phyloP scores from a whole-genome alignment of 1,140 invertebrate species.

The Philopotamus ludificatus region DNA sequence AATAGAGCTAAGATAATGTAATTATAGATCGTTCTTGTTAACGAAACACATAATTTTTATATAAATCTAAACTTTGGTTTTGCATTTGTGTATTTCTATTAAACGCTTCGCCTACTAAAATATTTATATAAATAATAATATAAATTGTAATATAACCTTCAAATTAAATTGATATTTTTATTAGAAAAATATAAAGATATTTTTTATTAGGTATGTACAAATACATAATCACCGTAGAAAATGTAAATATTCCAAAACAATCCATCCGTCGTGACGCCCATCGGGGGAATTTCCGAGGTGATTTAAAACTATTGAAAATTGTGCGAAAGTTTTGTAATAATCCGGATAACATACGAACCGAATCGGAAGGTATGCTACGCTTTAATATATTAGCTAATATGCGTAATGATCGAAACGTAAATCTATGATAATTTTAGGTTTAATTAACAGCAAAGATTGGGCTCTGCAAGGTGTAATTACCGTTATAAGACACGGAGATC shows the following conservation, averaged over 20 bases:
- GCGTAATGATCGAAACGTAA: too few relatives aligned
- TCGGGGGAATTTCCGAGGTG: constrained; percentile 58
- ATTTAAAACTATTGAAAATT: constrained; percentile 63
- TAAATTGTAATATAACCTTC: constrained; percentile 6
- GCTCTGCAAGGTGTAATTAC: constrained; percentile 75
- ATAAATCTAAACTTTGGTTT: too few relatives aligned
- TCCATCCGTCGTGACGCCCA: constrained; percentile 47
- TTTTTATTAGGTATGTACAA: constrained; percentile 68
- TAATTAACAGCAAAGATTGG: constrained; percentile 62
- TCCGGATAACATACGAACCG: constrained; percentile 61
- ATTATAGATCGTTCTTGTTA: background rate
- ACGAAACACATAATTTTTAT: too few relatives aligned
- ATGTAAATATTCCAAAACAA: constrained; percentile 49
- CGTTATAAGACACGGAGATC: constrained; percentile 83
- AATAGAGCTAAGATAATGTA: too few relatives aligned
- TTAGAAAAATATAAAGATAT: constrained; percentile 19
- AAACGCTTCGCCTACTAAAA: constrained; percentile 21
- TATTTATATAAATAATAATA: constrained; percentile 4
- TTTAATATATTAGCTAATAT: constrained; percentile 15
- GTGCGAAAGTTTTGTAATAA: constrained; percentile 66
- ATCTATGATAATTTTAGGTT: constrained; percentile 44
- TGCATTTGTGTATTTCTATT: too few relatives aligned
- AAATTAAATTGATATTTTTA: background rate
- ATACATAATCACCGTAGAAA: constrained; percentile 63
- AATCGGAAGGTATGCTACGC: constrained; percentile 63